phyloP scores from a whole-genome alignment of 2,797 vertebrate species.

The Hypotaenidia philippensis region DNA sequence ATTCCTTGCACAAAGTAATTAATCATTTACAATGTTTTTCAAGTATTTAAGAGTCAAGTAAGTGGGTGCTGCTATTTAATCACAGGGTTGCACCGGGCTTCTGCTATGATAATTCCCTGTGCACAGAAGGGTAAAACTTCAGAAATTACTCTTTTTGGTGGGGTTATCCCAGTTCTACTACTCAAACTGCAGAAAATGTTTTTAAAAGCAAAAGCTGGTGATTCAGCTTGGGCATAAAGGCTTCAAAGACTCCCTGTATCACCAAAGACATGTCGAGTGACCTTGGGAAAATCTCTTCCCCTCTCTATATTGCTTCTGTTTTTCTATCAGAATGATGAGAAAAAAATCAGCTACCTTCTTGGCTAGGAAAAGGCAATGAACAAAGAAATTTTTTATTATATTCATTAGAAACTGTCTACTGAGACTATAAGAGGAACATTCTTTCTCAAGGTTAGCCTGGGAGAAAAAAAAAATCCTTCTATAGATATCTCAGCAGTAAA shows the following conservation, averaged over 20 bases:
- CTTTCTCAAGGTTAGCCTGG: slow-evolving; percentile 42
- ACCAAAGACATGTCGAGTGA: background rate
- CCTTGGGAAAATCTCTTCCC: slow-evolving; percentile 18
- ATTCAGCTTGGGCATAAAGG: slow-evolving; percentile 1
- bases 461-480: background rate
- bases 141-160: background rate
- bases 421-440: background rate
- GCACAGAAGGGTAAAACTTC: background rate
- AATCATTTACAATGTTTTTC: slow-evolving; percentile 64
- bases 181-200: background rate
- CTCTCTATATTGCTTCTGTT: slow-evolving; percentile 8
- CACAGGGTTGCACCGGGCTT: slow-evolving; percentile 4
- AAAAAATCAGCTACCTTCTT: slow-evolving; percentile 30
- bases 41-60: slow-evolving; percentile 62
- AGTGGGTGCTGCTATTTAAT: slow-evolving; percentile 22
- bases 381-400: slow-evolving; percentile 11
- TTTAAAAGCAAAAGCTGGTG: slow-evolving; percentile 6
- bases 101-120: background rate
- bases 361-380: background rate
- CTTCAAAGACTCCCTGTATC: background rate
- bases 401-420: slow-evolving; percentile 46
- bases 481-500: no score
- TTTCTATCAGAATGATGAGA: background rate
- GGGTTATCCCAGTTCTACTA: slow-evolving; percentile 16
- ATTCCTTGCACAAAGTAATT: slow-evolving; percentile 38